Conservation (phyloP, 2,888 invertebrate species). For the Pseudococcus viburni region DNA sequence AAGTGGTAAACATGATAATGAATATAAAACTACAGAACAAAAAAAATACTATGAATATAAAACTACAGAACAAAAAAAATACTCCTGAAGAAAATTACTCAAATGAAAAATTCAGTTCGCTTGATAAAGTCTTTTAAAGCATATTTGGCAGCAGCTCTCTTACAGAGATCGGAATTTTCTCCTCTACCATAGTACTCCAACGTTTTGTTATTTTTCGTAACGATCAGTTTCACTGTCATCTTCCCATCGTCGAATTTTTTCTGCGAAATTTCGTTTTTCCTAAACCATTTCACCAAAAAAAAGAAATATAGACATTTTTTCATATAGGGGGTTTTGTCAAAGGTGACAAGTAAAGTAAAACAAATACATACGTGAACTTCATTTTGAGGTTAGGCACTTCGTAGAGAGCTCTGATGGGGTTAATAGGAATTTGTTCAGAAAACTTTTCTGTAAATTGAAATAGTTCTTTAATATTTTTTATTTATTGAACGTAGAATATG, state of each 20-base stretch:
- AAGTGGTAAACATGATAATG: too few species aligned
- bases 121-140: conserved; percentile 73
- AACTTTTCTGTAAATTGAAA: neutral
- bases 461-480: neutral
- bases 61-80: too few species aligned
- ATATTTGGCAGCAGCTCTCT: conserved; percentile 84
- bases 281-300: too few species aligned
- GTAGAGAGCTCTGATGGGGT: conserved; percentile 84
- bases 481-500: too few species aligned
- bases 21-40: too few species aligned
- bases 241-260: neutral
- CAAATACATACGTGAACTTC: conserved; percentile 77
- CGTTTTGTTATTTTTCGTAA: conserved; percentile 70
- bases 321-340: too few species aligned
- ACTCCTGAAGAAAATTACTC: neutral
- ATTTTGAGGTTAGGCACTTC: conserved; percentile 82
- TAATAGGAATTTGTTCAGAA: conserved; percentile 84
- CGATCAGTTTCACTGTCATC: neutral
- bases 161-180: conserved; percentile 79
- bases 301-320: too few species aligned
- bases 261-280: neutral
- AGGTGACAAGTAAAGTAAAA: too few species aligned
- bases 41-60: too few species aligned
- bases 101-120: conserved; percentile 63
- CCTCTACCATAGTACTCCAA: conserved; percentile 79